phyloP scores from a whole-genome alignment of 2,113 vertebrate species.

The Suricata suricatta region DNA sequence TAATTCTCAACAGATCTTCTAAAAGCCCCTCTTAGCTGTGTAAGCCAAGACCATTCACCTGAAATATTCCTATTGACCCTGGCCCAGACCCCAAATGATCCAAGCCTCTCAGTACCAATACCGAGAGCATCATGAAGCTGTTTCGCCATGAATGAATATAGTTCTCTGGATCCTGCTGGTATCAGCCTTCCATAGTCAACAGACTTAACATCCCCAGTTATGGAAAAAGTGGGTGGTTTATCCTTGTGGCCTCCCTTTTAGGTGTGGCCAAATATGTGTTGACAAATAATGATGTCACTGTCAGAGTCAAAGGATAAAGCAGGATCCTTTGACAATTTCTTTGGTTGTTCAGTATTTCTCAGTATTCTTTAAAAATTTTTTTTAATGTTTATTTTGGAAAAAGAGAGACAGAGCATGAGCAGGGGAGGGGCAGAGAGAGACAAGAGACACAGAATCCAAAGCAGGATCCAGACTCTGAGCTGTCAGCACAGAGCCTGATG shows the following conservation, averaged over 20 bases:
- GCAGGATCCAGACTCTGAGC: too few species aligned
- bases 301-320: not conserved
- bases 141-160: rapidly evolving
- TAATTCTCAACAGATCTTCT: not conserved
- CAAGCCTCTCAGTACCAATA: not conserved
- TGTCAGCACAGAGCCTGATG: too few species aligned
- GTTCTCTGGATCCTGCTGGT: not conserved
- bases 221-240: not conserved
- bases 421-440: too few species aligned
- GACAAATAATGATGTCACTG: not conserved
- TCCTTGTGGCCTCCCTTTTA: not conserved
- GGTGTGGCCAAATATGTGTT: too few species aligned
- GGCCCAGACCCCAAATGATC: not conserved
- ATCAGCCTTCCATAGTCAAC: not conserved
- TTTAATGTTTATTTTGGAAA: too few species aligned
- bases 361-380: not conserved
- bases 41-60: not conserved
- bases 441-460: too few species aligned
- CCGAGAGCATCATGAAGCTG: not conserved
- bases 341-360: not conserved
- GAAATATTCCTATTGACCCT: not conserved
- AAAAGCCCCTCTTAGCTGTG: not conserved
- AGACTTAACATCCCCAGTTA: not conserved
- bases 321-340: not conserved
- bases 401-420: too few species aligned